phyloP scores from a whole-genome alignment of 2,888 invertebrate species.

The Antheraea assamensis region DNA sequence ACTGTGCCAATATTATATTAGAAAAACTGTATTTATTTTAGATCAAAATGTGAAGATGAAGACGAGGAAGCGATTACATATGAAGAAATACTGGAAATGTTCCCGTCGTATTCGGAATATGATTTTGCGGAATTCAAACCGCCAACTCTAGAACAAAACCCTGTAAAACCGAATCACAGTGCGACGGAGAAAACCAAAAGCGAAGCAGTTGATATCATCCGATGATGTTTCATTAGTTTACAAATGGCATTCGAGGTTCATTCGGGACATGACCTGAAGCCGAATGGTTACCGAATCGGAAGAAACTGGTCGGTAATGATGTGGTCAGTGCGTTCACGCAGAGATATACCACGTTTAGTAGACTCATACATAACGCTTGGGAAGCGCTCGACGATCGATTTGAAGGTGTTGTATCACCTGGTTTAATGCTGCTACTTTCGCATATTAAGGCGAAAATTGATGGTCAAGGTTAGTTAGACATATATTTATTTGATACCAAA shows the following conservation, averaged over 20 bases:
- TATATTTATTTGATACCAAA: background rate
- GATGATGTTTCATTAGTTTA: conserved; percentile 83
- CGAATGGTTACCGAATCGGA: conserved; percentile 82
- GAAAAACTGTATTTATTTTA: conserved; percentile 37
- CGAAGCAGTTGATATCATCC: conserved; percentile 60
- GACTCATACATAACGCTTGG: conserved; percentile 76
- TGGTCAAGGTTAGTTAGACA: conserved; percentile 56
- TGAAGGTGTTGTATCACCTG: conserved; percentile 79
- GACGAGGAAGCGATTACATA: conserved; percentile 86
- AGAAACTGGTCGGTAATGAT: conserved; percentile 67
- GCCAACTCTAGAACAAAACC: conserved; percentile 74
- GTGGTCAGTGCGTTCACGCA: conserved; percentile 77
- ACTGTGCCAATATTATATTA: background rate
- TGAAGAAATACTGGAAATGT: conserved; percentile 85
- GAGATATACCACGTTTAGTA: conserved; percentile 83
- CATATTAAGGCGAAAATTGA: conserved; percentile 77
- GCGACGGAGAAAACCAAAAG: conserved; percentile 48
- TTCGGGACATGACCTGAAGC: conserved; percentile 81
- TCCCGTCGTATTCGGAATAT: conserved; percentile 85
- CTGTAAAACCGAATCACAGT: conserved; percentile 47
- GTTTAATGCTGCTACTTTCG: conserved; percentile 82
- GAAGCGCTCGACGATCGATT: conserved; percentile 78
- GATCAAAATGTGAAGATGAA: conserved; percentile 84
- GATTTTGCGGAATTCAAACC: conserved; percentile 87
- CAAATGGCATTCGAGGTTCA: conserved; percentile 83